A percentile compares a stretch with the other conserved stretches of the same genome.
Conservation (phyloP, 2,113 vertebrate species). For the Sminthopsis crassicaudata region DNA sequence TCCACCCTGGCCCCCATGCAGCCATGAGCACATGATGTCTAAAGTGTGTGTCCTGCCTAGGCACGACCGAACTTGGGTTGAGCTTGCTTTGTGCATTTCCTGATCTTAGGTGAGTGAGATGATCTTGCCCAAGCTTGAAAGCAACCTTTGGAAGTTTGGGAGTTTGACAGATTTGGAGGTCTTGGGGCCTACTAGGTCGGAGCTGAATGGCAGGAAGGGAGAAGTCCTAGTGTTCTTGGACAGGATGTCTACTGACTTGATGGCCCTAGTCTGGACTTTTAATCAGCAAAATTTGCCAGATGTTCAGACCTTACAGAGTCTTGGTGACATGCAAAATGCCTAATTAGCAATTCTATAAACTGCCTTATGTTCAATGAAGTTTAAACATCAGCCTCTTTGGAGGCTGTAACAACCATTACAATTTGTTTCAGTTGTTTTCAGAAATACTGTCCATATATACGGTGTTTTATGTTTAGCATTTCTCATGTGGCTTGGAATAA, state of each 20-base stretch:
- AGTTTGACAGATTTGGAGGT: not conserved
- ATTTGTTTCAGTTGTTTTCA: not conserved
- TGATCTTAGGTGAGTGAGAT: not conserved
- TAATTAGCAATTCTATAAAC: not conserved
- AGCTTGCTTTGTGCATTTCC: not conserved
- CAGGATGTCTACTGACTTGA: not conserved
- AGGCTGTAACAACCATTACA: not conserved
- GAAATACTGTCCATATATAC: not conserved
- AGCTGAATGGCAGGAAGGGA: not conserved
- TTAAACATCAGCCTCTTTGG: not conserved
- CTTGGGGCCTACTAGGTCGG: not conserved
- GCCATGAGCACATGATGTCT: not conserved
- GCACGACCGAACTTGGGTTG: not conserved
- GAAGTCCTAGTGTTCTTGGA: not conserved
- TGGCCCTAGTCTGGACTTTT: not conserved
- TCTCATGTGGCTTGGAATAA: not conserved
- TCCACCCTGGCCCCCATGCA: not conserved
- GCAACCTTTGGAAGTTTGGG: not conserved
- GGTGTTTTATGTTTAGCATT: not conserved
- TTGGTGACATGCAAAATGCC: not conserved
- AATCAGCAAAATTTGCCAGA: not conserved
- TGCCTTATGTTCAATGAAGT: not conserved
- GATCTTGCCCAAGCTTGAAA: not conserved
- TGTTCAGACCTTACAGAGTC: not conserved
- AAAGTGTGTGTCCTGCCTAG: not conserved